These are phyloP conservation scores for Synodontis membranacea DNA, from an alignment of 2,113 vertebrate species.

Conservation along the genomic window DNA sequence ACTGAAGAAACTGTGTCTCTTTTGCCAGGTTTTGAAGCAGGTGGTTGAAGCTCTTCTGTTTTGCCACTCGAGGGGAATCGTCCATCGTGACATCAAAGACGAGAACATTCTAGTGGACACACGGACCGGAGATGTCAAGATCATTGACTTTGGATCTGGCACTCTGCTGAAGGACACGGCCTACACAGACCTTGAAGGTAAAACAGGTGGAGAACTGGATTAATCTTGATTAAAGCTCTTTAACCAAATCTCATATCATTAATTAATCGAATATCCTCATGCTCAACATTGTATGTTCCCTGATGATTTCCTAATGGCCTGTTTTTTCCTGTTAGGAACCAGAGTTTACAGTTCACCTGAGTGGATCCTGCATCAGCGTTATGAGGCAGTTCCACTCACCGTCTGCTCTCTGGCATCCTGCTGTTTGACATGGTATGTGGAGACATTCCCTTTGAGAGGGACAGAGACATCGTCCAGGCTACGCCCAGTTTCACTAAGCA, in stretches of 20 bases:
- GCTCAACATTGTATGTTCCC: too few species aligned
- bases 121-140: slow-evolving; percentile 73
- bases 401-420: slow-evolving; percentile 83
- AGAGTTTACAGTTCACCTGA: slow-evolving; percentile 85
- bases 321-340: slow-evolving; percentile 69
- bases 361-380: slow-evolving; percentile 77
- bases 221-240: too few species aligned
- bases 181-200: slow-evolving; percentile 84
- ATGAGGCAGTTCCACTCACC: slow-evolving; percentile 75
- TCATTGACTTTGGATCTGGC: slow-evolving; percentile 84
- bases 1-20: background rate
- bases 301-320: background rate
- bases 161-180: slow-evolving; percentile 73
- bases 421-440: slow-evolving; percentile 87
- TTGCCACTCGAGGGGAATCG: slow-evolving; percentile 75
- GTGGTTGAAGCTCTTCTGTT: slow-evolving; percentile 75
- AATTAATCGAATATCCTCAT: too few species aligned
- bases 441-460: slow-evolving; percentile 84
- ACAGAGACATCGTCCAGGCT: slow-evolving; percentile 77
- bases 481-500: slow-evolving; percentile 72
- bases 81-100: slow-evolving; percentile 84
- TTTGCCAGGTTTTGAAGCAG: slow-evolving; percentile 73
- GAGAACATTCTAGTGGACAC: slow-evolving; percentile 84
- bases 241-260: too few species aligned
- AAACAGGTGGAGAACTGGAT: background rate